Percentiles rank a stretch among this genome's conserved stretches.
phyloP scores from a whole-genome alignment of 2,797 vertebrate genomes.

The Pseudomugil tenellus region DNA sequence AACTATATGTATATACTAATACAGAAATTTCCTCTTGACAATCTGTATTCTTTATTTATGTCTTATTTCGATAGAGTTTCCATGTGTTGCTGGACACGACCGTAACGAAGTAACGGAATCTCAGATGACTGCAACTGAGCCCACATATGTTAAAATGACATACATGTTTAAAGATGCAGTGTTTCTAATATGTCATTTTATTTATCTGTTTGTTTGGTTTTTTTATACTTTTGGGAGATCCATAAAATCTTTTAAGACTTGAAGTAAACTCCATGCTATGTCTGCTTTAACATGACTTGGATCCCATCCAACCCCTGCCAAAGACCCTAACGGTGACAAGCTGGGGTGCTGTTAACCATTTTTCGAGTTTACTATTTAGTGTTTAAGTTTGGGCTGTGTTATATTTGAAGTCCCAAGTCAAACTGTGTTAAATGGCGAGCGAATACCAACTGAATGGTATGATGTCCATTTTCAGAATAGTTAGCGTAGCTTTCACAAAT shows the following conservation, averaged over 20 bases:
- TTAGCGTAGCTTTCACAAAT: not conserved
- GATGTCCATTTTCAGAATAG: not conserved
- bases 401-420: constrained; percentile 9
- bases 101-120: no score
- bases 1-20: no score
- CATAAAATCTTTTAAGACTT: no score
- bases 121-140: not conserved
- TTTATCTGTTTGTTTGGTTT: no score
- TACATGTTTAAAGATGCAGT: not conserved
- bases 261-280: constrained; percentile 35
- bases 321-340: constrained; percentile 48
- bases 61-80: no score
- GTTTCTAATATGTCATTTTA: not conserved
- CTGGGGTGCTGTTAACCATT: constrained; percentile 27
- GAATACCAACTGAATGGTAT: not conserved
- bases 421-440: no score
- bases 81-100: no score
- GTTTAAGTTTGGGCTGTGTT: constrained; percentile 29
- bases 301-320: constrained; percentile 39
- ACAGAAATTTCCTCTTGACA: no score
- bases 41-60: no score
- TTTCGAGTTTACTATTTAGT: constrained; percentile 37
- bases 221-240: no score
- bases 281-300: constrained; percentile 51
- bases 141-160: not conserved